Evolutionary conservation across 1,140 invertebrate species (phyloP).

Genomic region (Charaxes varanes): DNA sequence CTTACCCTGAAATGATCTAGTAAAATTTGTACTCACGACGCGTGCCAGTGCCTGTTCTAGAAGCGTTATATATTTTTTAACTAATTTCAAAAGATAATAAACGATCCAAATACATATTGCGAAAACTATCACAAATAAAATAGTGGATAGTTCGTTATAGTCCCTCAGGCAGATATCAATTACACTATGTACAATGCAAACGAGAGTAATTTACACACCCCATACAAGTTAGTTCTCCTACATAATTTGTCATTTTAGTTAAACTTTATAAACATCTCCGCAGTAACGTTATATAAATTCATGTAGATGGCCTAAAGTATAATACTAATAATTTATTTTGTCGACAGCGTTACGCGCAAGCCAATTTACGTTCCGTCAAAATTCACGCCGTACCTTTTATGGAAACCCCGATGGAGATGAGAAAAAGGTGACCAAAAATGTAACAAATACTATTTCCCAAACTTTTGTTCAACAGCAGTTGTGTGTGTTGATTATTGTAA

Average conservation of each 20-base stretch:
- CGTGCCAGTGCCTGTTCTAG: no score
- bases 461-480: no score
- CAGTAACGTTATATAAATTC: constrained; percentile 62
- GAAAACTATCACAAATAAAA: constrained; percentile 54
- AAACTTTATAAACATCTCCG: constrained; percentile 58
- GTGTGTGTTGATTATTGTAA: no score
- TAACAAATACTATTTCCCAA: background rate
- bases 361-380: constrained; percentile 1
- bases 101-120: constrained; percentile 50
- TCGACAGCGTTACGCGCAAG: constrained; percentile 3
- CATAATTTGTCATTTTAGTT: constrained; percentile 66
- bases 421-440: background rate
- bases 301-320: constrained; percentile 59
- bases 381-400: background rate
- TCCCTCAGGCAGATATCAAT: constrained; percentile 42
- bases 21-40: no score
- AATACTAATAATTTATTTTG: constrained; percentile 42
- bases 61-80: no score
- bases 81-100: no score
- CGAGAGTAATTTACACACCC: constrained; percentile 52
- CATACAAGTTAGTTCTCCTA: constrained; percentile 35
- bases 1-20: no score
- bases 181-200: constrained; percentile 69
- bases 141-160: constrained; percentile 31
- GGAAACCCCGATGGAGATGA: background rate